phyloP scores from a whole-genome alignment of 2,888 invertebrate species.

The Idaea biselata region DNA sequence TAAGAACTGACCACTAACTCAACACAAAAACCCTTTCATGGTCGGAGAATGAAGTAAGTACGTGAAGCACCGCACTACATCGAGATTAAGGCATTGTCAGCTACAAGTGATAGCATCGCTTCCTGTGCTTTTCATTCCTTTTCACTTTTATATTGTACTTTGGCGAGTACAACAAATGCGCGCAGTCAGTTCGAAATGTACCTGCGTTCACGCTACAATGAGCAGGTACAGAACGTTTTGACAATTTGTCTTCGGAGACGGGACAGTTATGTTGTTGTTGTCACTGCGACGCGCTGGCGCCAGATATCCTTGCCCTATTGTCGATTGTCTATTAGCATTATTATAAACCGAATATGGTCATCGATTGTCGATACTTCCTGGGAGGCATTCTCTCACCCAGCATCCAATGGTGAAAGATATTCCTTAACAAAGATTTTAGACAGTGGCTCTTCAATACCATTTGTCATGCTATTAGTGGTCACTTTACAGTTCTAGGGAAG shows the following conservation, averaged over 20 bases:
- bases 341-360: constrained; percentile 37
- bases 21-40: constrained; percentile 33
- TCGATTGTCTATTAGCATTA: constrained; percentile 43
- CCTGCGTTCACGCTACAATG: constrained; percentile 51
- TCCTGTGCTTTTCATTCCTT: constrained; percentile 57
- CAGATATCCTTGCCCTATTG: constrained; percentile 57
- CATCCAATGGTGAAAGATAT: constrained; percentile 27
- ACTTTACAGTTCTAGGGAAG: constrained; percentile 20
- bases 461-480: constrained; percentile 22
- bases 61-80: constrained; percentile 52
- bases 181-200: constrained; percentile 37
- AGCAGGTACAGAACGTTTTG: constrained; percentile 53
- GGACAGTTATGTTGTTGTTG: constrained; percentile 64
- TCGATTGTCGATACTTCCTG: constrained; percentile 45
- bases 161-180: constrained; percentile 45
- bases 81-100: constrained; percentile 57
- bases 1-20: constrained; percentile 12
- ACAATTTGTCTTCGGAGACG: constrained; percentile 46
- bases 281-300: constrained; percentile 63
- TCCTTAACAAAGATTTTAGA: constrained; percentile 34
- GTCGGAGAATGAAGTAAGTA: constrained; percentile 35
- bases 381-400: constrained; percentile 37
- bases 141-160: constrained; percentile 23
- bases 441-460: constrained; percentile 44
- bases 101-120: constrained; percentile 51